Conservation (phyloP, 1,140 invertebrate genomes). For the Bombus impatiens region DNA sequence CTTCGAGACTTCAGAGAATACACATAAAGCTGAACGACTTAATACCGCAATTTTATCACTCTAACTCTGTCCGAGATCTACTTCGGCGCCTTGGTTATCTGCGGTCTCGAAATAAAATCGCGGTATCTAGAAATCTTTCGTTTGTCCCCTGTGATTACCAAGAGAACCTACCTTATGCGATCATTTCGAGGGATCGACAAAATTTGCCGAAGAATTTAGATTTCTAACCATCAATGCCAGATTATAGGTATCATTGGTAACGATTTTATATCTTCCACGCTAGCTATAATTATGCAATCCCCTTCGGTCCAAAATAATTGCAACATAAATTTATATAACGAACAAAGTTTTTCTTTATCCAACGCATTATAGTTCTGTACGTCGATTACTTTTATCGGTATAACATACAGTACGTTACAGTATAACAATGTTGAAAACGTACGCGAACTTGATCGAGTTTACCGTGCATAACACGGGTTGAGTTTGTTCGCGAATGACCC, state of each 20-base stretch:
- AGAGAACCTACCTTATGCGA: slow-evolving; percentile 30
- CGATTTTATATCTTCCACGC: slow-evolving; percentile 29
- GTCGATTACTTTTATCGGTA: too few species aligned
- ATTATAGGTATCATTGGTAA: slow-evolving; percentile 9
- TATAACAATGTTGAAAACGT: neutral
- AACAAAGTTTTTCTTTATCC: neutral
- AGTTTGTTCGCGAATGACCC: slow-evolving; percentile 71
- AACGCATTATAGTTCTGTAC: neutral
- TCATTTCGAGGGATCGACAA: slow-evolving; percentile 34
- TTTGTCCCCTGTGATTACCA: slow-evolving; percentile 57
- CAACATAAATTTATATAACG: neutral
- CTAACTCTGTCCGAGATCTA: slow-evolving; percentile 62
- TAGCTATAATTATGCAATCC: neutral
- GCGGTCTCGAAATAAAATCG: slow-evolving; percentile 82
- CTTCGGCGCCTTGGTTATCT: slow-evolving; percentile 72
- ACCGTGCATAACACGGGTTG: neutral
- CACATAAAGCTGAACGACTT: slow-evolving; percentile 83
- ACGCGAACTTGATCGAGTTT: neutral
- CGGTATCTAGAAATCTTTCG: slow-evolving; percentile 72
- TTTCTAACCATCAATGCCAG: neutral
- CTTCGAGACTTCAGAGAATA: slow-evolving; percentile 81
- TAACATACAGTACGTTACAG: too few species aligned
- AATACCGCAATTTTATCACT: slow-evolving; percentile 83
- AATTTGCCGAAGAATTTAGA: slow-evolving; percentile 37
- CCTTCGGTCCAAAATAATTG: too few species aligned